A percentile compares a stretch with the other conserved stretches of the same genome.
Conservation (phyloP, 2,113 vertebrate species). For the Barbus barbus region DNA sequence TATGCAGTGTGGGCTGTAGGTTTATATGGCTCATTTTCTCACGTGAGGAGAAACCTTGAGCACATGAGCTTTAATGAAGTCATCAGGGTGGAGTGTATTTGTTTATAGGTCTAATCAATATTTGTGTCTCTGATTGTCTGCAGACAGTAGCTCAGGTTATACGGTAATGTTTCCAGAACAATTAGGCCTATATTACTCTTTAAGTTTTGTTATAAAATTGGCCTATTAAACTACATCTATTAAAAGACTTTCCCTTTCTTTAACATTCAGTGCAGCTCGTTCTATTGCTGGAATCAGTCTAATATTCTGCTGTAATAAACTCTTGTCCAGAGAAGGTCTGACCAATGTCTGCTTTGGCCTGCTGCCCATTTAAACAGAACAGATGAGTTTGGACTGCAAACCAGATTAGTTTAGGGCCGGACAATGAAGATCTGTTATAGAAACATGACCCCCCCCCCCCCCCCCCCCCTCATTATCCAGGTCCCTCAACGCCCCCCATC, state of each 20-base stretch:
- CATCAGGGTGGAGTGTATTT: background rate
- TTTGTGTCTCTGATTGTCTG: conserved; percentile 7
- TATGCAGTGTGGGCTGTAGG: background rate
- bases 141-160: background rate
- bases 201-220: background rate
- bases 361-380: too few relatives aligned
- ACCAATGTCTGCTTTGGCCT: background rate
- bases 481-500: too few relatives aligned
- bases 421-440: too few relatives aligned
- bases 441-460: too few relatives aligned
- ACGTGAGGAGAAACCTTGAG: background rate
- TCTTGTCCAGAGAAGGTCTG: background rate
- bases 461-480: too few relatives aligned
- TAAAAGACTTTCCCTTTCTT: background rate
- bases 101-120: background rate
- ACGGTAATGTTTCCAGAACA: background rate
- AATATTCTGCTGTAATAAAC: background rate
- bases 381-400: too few relatives aligned
- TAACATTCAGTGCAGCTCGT: background rate
- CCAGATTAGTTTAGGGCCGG: too few relatives aligned
- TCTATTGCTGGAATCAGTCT: background rate
- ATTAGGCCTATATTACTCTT: background rate
- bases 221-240: background rate
- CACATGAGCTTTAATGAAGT: background rate
- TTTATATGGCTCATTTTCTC: background rate